Base-by-base conservation (phyloP, 1,140 invertebrate genomes). In the Monochamus saltuarius region DNA sequence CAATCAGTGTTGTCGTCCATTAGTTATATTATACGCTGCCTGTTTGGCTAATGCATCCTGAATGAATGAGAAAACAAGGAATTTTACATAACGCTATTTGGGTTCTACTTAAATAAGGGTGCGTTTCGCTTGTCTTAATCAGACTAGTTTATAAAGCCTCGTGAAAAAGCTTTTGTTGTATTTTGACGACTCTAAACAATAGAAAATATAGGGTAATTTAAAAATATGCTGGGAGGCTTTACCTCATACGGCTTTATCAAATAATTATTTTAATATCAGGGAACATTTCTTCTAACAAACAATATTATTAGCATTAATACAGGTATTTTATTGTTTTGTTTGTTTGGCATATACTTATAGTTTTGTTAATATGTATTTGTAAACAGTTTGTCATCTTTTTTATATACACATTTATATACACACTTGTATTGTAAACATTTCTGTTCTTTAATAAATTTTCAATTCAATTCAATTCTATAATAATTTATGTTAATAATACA, bases 181-280 rank as follows among this genome's bases (percentile, higher is more conserved):
- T 72, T 70, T 70, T 72, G 68, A 72, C 70, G 70, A 72, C 70
- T 72, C 64, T 64, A 66, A 53, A 72, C 70, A 72, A 72, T 70
- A 56, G 46, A 39, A 61, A 64, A 72, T 66, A 66, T 66, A 62
- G 64, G 64, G 66, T 66, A 70, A 70, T 70, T 70, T 66, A 56
- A 57, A 67, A 65, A 58, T 62, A 68, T 58, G 57, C 56, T 61
- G 50, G 40, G 36, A 51, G 38, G 55, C 43, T 37, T 38, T 46
- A 16, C 39, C 17, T 39, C 29, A 45, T 46, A 34, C 53, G 39
- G 35, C 11, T 45, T 56, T 56, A 34, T 50, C 10, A 46, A 19
- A 46, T 46, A 46, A 46, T 17, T 14, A 14, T 10, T 43, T 46
- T 46, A 46, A 46, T 46, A 9, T 16, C 55, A 56, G 39, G 39